Percentiles rank a stretch among this genome's conserved stretches.
phyloP scores from a whole-genome alignment of 2,797 vertebrate genomes.

The Potorous gilbertii region DNA sequence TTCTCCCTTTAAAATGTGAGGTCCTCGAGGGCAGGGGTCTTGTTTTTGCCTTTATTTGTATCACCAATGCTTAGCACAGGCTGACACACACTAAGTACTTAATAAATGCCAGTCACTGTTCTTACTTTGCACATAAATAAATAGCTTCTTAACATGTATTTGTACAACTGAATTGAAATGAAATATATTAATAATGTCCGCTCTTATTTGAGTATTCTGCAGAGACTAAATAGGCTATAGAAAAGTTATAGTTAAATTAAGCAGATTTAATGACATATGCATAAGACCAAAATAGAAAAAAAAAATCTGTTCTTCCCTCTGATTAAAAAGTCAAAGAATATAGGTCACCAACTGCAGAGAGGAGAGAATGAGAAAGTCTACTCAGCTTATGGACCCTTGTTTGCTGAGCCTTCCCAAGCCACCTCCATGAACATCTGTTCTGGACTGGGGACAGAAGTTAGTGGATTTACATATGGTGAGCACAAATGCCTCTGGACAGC shows the following conservation, averaged over 20 bases:
- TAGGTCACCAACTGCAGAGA: not conserved
- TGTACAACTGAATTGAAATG: not conserved
- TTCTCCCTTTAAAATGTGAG: not conserved
- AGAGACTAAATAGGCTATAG: not conserved
- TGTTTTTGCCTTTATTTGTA: not conserved
- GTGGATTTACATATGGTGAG: not conserved
- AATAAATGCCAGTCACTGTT: not conserved
- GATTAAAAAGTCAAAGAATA: not conserved
- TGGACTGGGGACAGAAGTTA: not conserved
- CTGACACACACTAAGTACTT: not conserved
- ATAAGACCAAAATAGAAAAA: not conserved
- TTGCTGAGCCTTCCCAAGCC: not conserved
- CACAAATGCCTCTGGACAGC: not conserved
- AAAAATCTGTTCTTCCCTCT: not conserved
- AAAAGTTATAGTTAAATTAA: not conserved
- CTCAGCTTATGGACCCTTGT: not conserved
- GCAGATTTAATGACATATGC: not conserved
- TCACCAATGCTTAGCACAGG: not conserved
- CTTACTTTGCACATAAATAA: not conserved
- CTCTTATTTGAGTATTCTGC: not conserved
- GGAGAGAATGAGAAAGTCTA: not conserved
- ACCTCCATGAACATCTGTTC: not conserved
- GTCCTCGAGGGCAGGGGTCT: not conserved
- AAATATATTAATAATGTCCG: not conserved
- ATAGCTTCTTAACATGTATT: not conserved